Percentiles rank a stretch among this genome's conserved stretches.
Conservation (phyloP, 2,113 vertebrate genomes). For the Clupea harengus region DNA sequence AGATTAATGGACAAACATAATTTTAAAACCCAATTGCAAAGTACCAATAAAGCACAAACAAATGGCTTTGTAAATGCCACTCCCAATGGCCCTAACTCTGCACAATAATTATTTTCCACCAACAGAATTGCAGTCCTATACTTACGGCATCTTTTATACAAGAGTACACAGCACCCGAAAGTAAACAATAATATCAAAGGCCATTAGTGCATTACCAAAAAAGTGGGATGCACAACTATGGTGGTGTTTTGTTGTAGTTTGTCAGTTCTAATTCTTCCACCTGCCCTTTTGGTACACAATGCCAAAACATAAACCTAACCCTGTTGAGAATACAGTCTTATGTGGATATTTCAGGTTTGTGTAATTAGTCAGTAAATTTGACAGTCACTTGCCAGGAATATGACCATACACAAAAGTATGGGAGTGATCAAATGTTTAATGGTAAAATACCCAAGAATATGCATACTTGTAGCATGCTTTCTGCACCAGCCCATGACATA, state of each 20-base stretch:
- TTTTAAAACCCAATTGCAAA: background rate
- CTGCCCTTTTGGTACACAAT: background rate
- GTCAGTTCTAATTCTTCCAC: background rate
- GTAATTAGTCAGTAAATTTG: background rate
- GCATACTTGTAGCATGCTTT: too few relatives aligned
- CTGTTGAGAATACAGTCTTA: background rate
- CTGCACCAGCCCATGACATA: background rate
- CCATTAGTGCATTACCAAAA: background rate
- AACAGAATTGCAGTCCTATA: too few relatives aligned
- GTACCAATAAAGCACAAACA: background rate
- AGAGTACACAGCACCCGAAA: background rate
- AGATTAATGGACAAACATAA: too few relatives aligned
- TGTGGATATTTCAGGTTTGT: too few relatives aligned
- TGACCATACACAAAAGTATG: background rate
- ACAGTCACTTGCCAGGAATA: background rate
- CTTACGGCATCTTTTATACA: background rate
- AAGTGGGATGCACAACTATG: background rate
- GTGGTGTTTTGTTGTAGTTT: background rate
- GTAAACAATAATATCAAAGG: background rate
- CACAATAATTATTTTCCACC: background rate
- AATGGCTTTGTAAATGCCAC: background rate
- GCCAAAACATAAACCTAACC: background rate
- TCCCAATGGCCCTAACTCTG: background rate
- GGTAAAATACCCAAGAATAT: too few relatives aligned
- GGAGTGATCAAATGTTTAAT: background rate